These are phyloP conservation scores for Drosophila mayri DNA, from an alignment of 1,140 invertebrate species.

Conservation along the genomic window DNA sequence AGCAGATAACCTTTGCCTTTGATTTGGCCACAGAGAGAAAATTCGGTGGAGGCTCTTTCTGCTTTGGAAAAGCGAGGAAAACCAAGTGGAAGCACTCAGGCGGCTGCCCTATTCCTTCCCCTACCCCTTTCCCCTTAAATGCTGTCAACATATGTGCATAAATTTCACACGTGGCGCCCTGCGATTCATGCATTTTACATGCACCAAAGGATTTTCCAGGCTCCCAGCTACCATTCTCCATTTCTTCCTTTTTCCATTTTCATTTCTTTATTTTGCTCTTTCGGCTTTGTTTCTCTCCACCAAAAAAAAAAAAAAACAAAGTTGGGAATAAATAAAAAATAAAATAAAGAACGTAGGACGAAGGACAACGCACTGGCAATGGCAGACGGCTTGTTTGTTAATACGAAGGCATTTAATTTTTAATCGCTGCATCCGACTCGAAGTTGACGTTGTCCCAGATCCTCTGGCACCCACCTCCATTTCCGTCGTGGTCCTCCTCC, in stretches of 20 bases:
- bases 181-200: constrained; percentile 74
- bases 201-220: constrained; percentile 68
- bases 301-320: background rate
- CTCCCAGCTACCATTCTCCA: constrained; percentile 18
- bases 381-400: constrained; percentile 71
- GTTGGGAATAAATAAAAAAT: background rate
- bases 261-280: constrained; percentile 1
- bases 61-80: background rate
- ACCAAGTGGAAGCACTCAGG: constrained; percentile 18
- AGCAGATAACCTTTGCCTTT: background rate
- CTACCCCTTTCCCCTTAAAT: constrained; percentile 47
- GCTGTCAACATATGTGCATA: constrained; percentile 77
- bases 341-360: constrained; percentile 1
- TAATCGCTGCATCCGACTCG: constrained; percentile 73
- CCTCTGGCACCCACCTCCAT: background rate
- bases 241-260: constrained; percentile 15
- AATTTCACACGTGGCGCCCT: constrained; percentile 77
- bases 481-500: background rate
- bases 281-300: constrained; percentile 8
- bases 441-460: constrained; percentile 37
- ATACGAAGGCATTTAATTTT: constrained; percentile 81
- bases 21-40: constrained; percentile 23
- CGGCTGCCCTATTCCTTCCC: background rate
- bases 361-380: constrained; percentile 2
- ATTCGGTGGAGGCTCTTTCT: background rate